Evolutionary conservation across 2,113 vertebrate genomes (phyloP).

Genomic region (Corythornis cristatus): DNA sequence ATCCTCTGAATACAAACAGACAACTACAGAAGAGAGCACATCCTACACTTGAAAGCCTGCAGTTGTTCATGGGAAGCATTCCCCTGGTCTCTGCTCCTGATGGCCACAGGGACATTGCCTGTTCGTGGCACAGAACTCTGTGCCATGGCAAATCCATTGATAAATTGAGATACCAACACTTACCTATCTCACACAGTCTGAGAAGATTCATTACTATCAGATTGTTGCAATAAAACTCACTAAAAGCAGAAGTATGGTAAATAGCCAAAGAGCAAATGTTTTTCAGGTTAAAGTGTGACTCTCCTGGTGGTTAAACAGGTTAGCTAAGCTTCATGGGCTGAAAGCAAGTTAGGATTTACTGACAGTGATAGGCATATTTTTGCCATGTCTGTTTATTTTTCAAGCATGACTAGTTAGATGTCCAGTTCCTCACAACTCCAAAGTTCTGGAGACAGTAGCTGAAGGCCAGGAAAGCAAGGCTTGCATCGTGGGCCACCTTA

Average conservation of each 20-base stretch:
- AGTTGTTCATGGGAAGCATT: background rate
- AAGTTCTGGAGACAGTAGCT: slow-evolving; percentile 63
- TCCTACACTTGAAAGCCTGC: background rate
- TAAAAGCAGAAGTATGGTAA: slow-evolving; percentile 27
- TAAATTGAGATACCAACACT: background rate
- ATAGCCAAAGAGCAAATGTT: slow-evolving; percentile 2
- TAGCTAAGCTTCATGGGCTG: slow-evolving; percentile 37
- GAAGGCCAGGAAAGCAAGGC: slow-evolving; percentile 61
- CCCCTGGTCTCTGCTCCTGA: background rate
- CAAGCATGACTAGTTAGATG: slow-evolving; percentile 24
- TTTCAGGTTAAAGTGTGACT: slow-evolving; percentile 1
- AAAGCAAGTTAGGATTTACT: slow-evolving; percentile 37
- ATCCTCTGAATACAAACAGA: background rate
- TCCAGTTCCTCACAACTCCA: slow-evolving; percentile 61
- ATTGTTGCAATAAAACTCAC: background rate
- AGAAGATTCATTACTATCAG: background rate
- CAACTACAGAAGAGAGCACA: background rate
- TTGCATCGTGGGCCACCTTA: slow-evolving; percentile 52
- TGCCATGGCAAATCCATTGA: background rate
- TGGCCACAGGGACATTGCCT: background rate
- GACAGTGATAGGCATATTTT: background rate
- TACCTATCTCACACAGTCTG: background rate
- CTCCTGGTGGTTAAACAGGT: slow-evolving; percentile 15
- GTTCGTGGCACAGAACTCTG: rapidly evolving
- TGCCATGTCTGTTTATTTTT: slow-evolving; percentile 14